These are phyloP conservation scores for Pungitius pungitius DNA, from an alignment of 2,113 vertebrate genomes.

Conservation along the genomic window DNA sequence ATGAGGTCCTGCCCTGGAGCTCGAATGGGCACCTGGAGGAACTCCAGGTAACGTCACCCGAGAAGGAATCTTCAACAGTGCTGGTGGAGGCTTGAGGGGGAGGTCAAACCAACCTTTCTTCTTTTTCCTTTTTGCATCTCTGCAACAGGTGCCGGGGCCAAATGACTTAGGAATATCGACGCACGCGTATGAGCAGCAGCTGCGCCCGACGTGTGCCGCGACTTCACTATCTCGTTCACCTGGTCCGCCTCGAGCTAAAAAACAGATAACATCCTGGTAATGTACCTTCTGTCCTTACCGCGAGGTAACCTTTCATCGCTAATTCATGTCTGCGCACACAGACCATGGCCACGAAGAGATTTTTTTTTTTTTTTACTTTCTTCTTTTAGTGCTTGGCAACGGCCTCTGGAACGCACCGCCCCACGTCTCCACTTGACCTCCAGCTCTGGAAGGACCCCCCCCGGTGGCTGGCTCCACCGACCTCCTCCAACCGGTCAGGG, in stretches of 20 bases:
- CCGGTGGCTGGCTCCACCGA: not conserved
- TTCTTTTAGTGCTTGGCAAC: slow-evolving; percentile 15
- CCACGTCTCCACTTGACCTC: slow-evolving; percentile 46
- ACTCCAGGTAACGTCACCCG: slow-evolving; percentile 24
- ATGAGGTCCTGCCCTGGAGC: slow-evolving; percentile 32
- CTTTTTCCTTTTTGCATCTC: not conserved
- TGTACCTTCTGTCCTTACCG: slow-evolving; percentile 50
- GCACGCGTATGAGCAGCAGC: slow-evolving; percentile 26
- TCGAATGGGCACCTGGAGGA: slow-evolving; percentile 8
- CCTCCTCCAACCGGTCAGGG: slow-evolving; percentile 32
- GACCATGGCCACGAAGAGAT: slow-evolving; percentile 12
- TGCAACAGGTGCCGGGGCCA: slow-evolving; percentile 41
- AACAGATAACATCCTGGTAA: slow-evolving; percentile 32
- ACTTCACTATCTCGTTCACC: slow-evolving; percentile 32
- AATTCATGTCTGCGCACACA: slow-evolving; percentile 26
- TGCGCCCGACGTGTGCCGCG: slow-evolving; percentile 16
- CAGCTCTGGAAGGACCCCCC: slow-evolving; percentile 13
- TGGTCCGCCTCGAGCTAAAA: slow-evolving; percentile 10
- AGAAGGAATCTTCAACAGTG: not conserved
- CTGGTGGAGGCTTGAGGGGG: slow-evolving; percentile 16
- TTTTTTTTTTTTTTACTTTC: slow-evolving; percentile 1
- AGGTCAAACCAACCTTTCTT: too few relatives aligned
- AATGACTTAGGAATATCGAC: too few relatives aligned
- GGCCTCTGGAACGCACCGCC: slow-evolving; percentile 9
- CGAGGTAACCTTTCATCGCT: slow-evolving; percentile 38